phyloP scores from a whole-genome alignment of 1,140 invertebrate species.

The Brachionus calyciflorus region DNA sequence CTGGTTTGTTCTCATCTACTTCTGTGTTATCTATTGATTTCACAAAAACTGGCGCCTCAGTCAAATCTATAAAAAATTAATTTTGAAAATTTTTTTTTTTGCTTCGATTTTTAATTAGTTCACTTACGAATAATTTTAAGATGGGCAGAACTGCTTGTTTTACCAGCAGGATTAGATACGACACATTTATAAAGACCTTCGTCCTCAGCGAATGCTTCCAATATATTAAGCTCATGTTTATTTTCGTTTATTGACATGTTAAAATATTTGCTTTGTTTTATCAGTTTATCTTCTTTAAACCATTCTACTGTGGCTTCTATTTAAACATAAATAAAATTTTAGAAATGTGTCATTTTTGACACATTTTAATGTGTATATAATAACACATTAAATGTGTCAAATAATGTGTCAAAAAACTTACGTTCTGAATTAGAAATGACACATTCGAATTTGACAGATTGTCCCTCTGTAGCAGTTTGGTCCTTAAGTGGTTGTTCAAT shows the following conservation, averaged over 20 bases:
- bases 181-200: slow-evolving; percentile 42
- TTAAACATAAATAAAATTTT: neutral
- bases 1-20: slow-evolving; percentile 40
- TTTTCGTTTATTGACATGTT: slow-evolving; percentile 1
- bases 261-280: slow-evolving; percentile 47
- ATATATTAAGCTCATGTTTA: slow-evolving; percentile 40
- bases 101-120: neutral
- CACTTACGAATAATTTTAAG: slow-evolving; percentile 40
- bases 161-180: slow-evolving; percentile 25
- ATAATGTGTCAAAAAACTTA: neutral
- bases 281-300: slow-evolving; percentile 31
- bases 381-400: too few relatives aligned
- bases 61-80: slow-evolving; percentile 4
- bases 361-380: too few relatives aligned
- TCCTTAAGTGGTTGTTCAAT: slow-evolving; percentile 11
- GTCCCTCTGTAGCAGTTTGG: slow-evolving; percentile 25
- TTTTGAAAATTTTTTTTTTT: neutral
- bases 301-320: slow-evolving; percentile 31
- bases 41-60: slow-evolving; percentile 22
- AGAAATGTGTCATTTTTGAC: neutral
- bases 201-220: slow-evolving; percentile 46
- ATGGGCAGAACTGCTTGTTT: slow-evolving; percentile 8
- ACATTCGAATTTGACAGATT: slow-evolving; percentile 42
- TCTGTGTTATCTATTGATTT: slow-evolving; percentile 9
- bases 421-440: slow-evolving; percentile 20